Base-by-base conservation (phyloP, 2,888 invertebrate genomes). In the Colletes collaris region DNA sequence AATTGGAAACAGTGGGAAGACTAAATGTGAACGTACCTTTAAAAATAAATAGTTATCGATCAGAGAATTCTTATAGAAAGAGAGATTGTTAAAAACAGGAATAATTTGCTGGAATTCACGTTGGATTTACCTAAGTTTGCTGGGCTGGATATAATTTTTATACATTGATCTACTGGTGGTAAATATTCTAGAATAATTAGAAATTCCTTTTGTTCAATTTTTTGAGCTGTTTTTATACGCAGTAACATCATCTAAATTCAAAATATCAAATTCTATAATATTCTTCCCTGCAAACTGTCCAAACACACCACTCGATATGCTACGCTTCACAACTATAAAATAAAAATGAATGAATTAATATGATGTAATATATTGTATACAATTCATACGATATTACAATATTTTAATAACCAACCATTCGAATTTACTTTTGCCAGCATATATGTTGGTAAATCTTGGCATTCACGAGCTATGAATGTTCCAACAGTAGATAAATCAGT, bases 251-350 rank as follows among this genome's bases (percentile, higher is more conserved):
- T 94, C 94, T 73, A 97, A 93, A 93, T 97, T 97, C 85, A 95
- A 91, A 88, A 97, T 95, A 91, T 96, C 95, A 79, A 96, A 95
- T 93, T 97, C 96, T 87, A 96, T 94, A 76, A 97, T 95, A 87
- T 95, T 95, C 69, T 95, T 95, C 13, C 97, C 97, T 37, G 97
- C 95, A 93, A 97, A 97, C 90, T 96, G 96, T 67, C 96, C 95
- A 93, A 96, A 97, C 89, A 96, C 95, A 55, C 93, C 94, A 88
- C 94, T 89, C 81, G 86, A 87, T 78, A 86, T 81, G 79, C 92
- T 92, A 37, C 93, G 91, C 69, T 93, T 93, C 58, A 88, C 88
- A 64, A 92, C 90, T 89, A 87, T 72, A 89, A 88, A 56, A 63
- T 44, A 58, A 62, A 62, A 49, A 58, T 5, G 49, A 37, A 44